These are phyloP conservation scores for Mus minutoides DNA, from an alignment of 2,797 vertebrate species.

Conservation along the genomic window DNA sequence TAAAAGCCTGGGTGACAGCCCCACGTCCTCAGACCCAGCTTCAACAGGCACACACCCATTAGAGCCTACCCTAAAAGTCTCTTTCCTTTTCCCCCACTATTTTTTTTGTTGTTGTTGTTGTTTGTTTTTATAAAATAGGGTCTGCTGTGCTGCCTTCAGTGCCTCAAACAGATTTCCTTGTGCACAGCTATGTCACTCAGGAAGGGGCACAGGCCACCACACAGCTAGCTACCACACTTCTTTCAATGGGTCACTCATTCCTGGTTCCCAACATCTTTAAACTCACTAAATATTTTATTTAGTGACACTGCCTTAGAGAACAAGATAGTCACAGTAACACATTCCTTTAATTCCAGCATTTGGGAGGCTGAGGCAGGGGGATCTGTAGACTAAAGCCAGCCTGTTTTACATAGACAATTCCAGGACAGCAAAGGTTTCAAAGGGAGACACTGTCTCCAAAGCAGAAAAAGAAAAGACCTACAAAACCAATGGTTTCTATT, in stretches of 20 bases:
- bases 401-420: neutral
- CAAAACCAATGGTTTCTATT: neutral
- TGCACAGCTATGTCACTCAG: neutral
- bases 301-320: neutral
- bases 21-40: neutral
- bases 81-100: neutral
- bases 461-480: neutral
- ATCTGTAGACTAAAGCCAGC: neutral
- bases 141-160: neutral
- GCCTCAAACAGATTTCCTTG: neutral
- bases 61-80: neutral
- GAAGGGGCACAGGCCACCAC: neutral
- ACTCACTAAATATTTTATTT: neutral
- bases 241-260: neutral
- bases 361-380: neutral
- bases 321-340: neutral
- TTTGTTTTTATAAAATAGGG: no score
- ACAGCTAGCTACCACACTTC: neutral
- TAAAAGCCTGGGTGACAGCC: constrained; percentile 21
- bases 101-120: no score
- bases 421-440: neutral
- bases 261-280: neutral
- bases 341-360: neutral
- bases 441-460: neutral
- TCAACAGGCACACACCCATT: neutral